Evolutionary conservation across 2,888 invertebrate genomes (phyloP).

Genomic region (Ophion slaviceki): DNA sequence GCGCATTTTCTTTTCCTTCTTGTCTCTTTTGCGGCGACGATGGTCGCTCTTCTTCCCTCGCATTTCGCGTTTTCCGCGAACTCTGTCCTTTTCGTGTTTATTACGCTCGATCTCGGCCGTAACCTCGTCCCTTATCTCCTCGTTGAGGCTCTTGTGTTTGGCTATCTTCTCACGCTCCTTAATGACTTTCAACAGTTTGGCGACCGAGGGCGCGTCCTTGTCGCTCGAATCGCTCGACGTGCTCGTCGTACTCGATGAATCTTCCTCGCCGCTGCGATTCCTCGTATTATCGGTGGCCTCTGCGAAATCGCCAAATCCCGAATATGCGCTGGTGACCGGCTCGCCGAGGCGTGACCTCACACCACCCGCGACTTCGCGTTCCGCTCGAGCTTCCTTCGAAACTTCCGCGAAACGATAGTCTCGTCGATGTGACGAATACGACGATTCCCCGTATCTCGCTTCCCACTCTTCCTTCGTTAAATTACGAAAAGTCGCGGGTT

Average conservation of each 20-base stretch:
- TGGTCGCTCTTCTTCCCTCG: conserved; percentile 65
- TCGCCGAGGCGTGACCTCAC: conserved; percentile 41
- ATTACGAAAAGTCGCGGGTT: conserved; percentile 78
- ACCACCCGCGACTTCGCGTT: neutral
- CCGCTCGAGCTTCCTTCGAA: conserved; percentile 40
- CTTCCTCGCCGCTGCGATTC: conserved; percentile 19
- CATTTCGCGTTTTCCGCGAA: conserved; percentile 64
- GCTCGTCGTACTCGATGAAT: conserved; percentile 26
- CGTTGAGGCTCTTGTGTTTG: conserved; percentile 77
- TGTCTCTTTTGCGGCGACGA: conserved; percentile 67
- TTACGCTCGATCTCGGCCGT: conserved; percentile 79
- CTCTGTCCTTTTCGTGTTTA: conserved; percentile 74
- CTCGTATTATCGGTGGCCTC: conserved; percentile 37
- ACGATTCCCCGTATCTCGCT: conserved; percentile 74
- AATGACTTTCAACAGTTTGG: conserved; percentile 78
- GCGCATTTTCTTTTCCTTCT: conserved; percentile 63
- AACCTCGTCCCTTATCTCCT: conserved; percentile 79
- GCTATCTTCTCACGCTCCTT: conserved; percentile 79
- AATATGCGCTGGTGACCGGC: neutral
- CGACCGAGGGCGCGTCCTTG: conserved; percentile 64
- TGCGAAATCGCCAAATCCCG: neutral
- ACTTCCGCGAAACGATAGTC: conserved; percentile 50
- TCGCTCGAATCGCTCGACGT: conserved; percentile 59
- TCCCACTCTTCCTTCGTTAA: conserved; percentile 82
- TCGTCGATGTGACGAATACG: conserved; percentile 51